Base-by-base conservation (phyloP, 2,797 vertebrate species). In the Halcyon smyrnensis region DNA sequence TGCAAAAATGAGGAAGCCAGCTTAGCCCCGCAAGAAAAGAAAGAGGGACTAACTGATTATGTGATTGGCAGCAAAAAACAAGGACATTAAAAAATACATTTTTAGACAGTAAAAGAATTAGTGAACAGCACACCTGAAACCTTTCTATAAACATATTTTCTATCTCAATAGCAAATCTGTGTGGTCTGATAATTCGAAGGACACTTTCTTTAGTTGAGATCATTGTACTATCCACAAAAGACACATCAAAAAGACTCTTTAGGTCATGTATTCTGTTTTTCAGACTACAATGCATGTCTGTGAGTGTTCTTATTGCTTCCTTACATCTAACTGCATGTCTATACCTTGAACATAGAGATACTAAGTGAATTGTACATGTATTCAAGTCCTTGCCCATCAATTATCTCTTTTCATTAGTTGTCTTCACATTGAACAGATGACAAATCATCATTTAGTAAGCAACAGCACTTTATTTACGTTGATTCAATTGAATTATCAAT, bases 1-100 rank as follows among this genome's bases (percentile, higher is more conserved):
- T 94, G 97, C 97, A 94, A 97, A 98, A 97, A 97, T 64, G 93
- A 96, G 97, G 97, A 98, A 98, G 97, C 95, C 96, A 85, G 92
- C 92, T 96, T 86, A 91, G 97, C 91, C 80, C 70, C 94, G 76
- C 60, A 85, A 95, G 93, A 95, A 96, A 93, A 88, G 96, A 97
- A 94, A 95, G n/a, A 3, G 73, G 95, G 92, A 88, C 91, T 86
- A 92, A 93, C 84, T 83, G 80, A 95, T 96, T 95, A 89, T 68
- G 69, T 89, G 96, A 96, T 87, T 95, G 96, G 87, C 95, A 96
- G 79, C 54, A 73, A 93, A 63, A 94, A 93, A 65, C 50, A 95
- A 65, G 50, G 53, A 80, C 85, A 91, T 64, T 25, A 37, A 95
- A 95, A 96, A 94, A 91, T 91, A 90, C 87, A 87, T 69, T 76